A percentile compares a stretch with the other conserved stretches of the same genome.
Evolutionary conservation across 1,140 invertebrate species (phyloP).

Genomic region (Lucilia sericata): DNA sequence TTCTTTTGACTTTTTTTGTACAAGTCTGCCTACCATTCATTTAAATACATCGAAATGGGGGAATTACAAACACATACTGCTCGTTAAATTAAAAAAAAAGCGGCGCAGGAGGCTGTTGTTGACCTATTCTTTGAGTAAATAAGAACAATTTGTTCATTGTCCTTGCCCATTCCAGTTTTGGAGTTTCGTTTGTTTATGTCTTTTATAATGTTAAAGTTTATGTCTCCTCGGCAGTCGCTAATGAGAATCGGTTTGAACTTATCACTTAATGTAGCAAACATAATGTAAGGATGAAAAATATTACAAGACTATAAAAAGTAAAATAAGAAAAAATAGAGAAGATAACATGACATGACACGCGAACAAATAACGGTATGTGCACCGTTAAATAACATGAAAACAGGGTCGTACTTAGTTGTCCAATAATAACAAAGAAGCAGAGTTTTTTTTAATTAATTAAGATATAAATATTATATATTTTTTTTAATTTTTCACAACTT

Average conservation of each 20-base stretch:
- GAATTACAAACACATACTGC: too few species aligned
- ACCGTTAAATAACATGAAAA: background rate
- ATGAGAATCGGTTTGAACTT: slow-evolving; percentile 17
- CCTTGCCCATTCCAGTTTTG: background rate
- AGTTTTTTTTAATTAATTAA: too few species aligned
- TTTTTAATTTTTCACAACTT: too few species aligned
- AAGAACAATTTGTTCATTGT: background rate
- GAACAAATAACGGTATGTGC: background rate
- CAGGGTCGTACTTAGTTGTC: too few species aligned
- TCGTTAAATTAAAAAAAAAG: too few species aligned
- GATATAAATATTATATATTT: too few species aligned
- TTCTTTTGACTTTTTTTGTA: background rate
- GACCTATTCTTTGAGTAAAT: background rate
- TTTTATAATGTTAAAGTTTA: background rate
- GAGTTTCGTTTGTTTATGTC: background rate
- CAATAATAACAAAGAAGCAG: too few species aligned
- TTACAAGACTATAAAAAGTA: background rate
- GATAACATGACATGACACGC: background rate
- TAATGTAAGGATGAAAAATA: background rate
- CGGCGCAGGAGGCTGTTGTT: background rate
- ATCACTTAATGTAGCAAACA: background rate
- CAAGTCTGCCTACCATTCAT: too few species aligned
- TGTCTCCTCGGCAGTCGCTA: slow-evolving; percentile 8
- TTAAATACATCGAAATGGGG: too few species aligned
- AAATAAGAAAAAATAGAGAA: background rate